A percentile compares a stretch with the other conserved stretches of the same genome.
Evolutionary conservation across 2,888 invertebrate species (phyloP).

Genomic region (Eurytoma adleriae): DNA sequence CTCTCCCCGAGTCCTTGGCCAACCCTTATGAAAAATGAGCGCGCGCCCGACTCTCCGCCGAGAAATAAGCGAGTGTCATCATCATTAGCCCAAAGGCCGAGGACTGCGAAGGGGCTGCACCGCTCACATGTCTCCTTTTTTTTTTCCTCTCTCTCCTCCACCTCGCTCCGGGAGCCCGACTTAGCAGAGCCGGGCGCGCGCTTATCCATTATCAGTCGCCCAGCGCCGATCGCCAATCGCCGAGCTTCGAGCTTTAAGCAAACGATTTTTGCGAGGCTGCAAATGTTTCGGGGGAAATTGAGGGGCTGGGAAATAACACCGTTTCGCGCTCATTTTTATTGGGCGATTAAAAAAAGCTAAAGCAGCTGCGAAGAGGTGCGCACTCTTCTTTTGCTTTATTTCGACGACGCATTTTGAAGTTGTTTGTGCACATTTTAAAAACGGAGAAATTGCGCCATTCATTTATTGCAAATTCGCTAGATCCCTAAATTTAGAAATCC

Average conservation of each 20-base stretch:
- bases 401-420: too few species aligned
- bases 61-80: slow-evolving; percentile 75
- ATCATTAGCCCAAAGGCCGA: slow-evolving; percentile 72
- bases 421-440: too few species aligned
- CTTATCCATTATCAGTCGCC: neutral
- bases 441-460: too few species aligned
- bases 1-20: slow-evolving; percentile 52
- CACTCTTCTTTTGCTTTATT: too few species aligned
- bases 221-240: neutral
- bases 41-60: slow-evolving; percentile 63
- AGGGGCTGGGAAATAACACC: neutral
- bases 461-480: too few species aligned
- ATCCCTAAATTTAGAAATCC: too few species aligned
- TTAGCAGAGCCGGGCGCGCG: too few species aligned
- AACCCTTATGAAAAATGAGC: slow-evolving; percentile 75
- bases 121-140: slow-evolving; percentile 7
- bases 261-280: neutral
- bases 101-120: slow-evolving; percentile 20
- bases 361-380: too few species aligned
- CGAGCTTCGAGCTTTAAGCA: neutral
- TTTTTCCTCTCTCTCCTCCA: neutral
- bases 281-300: neutral
- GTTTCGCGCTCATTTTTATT: too few species aligned
- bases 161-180: too few species aligned
- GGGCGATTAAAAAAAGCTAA: too few species aligned